These are phyloP conservation scores for Cataglyphis cursor DNA, from an alignment of 2,888 invertebrate species.

Conservation along the genomic window DNA sequence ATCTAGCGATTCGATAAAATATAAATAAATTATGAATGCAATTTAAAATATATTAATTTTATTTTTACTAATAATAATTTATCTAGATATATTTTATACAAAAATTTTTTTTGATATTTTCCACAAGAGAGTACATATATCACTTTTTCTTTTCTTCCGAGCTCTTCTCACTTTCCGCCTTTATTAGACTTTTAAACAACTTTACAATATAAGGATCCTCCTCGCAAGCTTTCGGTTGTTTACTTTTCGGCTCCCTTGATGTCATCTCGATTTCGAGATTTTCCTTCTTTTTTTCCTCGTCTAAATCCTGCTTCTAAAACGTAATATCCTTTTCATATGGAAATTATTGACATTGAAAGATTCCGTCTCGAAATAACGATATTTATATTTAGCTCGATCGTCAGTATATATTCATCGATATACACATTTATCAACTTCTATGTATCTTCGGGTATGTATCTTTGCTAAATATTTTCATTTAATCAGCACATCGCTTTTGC, in stretches of 20 bases:
- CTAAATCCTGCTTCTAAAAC: background rate
- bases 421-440: background rate
- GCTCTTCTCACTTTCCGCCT: background rate
- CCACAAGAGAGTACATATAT: background rate
- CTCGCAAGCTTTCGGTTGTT: slow-evolving; percentile 17
- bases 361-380: background rate
- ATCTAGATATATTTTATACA: background rate
- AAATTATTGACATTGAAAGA: background rate
- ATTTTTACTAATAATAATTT: background rate
- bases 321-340: background rate
- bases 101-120: background rate
- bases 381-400: background rate
- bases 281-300: background rate
- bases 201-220: slow-evolving; percentile 44
- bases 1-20: background rate
- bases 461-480: background rate
- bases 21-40: background rate
- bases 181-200: slow-evolving; percentile 46
- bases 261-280: background rate
- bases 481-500: background rate
- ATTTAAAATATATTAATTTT: background rate
- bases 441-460: background rate
- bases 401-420: background rate
- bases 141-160: background rate
- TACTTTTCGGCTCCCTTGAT: background rate